Evolutionary conservation across 2,797 vertebrate genomes (phyloP), one percentile per base, ranked within the genome.

Genomic region (Diplodus puntazzo): DNA sequence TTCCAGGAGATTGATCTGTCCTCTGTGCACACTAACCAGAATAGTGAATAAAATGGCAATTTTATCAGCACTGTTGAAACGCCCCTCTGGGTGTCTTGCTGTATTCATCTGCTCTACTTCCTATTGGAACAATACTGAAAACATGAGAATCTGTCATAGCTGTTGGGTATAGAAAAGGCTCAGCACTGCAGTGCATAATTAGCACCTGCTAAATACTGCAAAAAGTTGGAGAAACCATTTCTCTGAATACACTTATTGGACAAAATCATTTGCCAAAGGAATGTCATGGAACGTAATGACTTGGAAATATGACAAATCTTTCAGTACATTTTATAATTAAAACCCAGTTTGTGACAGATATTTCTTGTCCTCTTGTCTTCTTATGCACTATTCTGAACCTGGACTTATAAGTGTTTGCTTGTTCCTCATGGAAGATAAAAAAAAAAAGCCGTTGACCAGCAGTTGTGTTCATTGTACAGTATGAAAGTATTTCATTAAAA

Each of bases 1-100:
- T 85, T 83, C 72, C 69, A 78, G 72, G 67, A 80, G 75, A 86
- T 80, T 81, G 77, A 71, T 73, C 81, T 86, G 83, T 84, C 81
- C 74, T 70, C 67, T 75, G 77, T 75, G 72, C 67, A 84, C 76
- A 82, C 54, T 70, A 77, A 84, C 52, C 73, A 77, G 72, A 79
- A 78, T 39, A 63, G 49, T 69, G 81, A 82, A 80, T 73, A 80
- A 84, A 81, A 86, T 72, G 57, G 57, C 74, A 75, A 64, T 79
- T 80, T 77, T 79, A 80, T 79, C 62, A 81, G 60, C 43, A 52
- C 59, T 68, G 57, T 61, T 82, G 30, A 85, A 80, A 79, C 74
- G 34, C 64, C 63, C 69, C 67, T 71, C 60, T 80, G 69, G 65
- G 62, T 80, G 59, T 59, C 53, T 63, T 42, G 49, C 68, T 64